Evolutionary conservation across 2,113 vertebrate species (phyloP), one percentile per base, ranked within the genome.

Genomic region (Cyanistes caeruleus): DNA sequence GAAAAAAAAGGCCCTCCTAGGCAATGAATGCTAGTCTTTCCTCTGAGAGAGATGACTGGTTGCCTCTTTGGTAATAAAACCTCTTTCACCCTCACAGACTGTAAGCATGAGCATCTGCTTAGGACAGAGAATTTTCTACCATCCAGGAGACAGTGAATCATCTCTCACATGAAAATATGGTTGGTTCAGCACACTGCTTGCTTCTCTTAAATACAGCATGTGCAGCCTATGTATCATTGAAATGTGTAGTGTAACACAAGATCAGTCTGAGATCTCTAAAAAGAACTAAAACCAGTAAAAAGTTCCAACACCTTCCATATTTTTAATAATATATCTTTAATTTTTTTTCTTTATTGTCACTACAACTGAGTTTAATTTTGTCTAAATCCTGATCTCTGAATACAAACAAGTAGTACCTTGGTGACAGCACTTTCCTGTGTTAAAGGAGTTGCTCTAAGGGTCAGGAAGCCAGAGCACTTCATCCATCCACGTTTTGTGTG

Each of bases 111-210:
- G 74, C 93, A 84, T 96, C 87, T 95, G 76, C 87, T 91, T 73
- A 84, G 92, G 79, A 55, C 64, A 58, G 79, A 95, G 84, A 72
- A 52, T 92, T 84, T 88, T 95, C 79, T 92, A 83, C 68, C 59
- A 83, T 86, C 90, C 78, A 84, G 80, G 51, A 91, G 87, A 84
- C 68, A 8, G 5, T 35, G 77, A 89, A 87, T 90, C 89, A 95
- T 91, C 64, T 94, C 91, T 97, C 82, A 95, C 90, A 87, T 92
- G 88, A 90, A 97, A 96, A 95, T 90, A 87, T 48, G 75, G 94
- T 95, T 87, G 78, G 75, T 73, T 89, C 89, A 93, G 87, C 77
- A 93, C 75, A 72, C 74, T 87, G 75, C 80, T 93, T 30, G 31
- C 43, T 88, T 80, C 84, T 94, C 90, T 89, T 80, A 88, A 74